Conservation (phyloP, 2,888 invertebrate genomes). For the Cosmorhoe ocellata region DNA sequence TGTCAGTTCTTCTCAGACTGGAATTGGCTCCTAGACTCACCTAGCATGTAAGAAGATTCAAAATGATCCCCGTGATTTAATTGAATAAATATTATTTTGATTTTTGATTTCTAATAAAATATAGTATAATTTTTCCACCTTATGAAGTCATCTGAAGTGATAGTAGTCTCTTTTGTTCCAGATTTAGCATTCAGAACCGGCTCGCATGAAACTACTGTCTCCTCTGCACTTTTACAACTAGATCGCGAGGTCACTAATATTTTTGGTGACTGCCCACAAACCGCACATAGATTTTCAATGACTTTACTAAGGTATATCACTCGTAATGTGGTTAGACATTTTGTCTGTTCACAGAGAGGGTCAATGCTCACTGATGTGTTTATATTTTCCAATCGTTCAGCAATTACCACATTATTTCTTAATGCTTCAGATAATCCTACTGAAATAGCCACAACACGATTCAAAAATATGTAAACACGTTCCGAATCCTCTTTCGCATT, state of each 20-base stretch:
- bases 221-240: constrained; percentile 41
- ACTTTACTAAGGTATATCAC: constrained; percentile 54
- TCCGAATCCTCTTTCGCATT: constrained; percentile 64
- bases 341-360: constrained; percentile 45
- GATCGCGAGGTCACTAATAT: constrained; percentile 70
- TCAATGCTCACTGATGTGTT: constrained; percentile 44
- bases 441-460: constrained; percentile 59
- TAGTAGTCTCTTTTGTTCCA: constrained; percentile 75
- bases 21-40: too few relatives aligned
- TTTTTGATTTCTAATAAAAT: too few relatives aligned
- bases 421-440: constrained; percentile 51
- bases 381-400: constrained; percentile 37
- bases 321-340: constrained; percentile 57
- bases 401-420: constrained; percentile 45
- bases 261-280: constrained; percentile 31
- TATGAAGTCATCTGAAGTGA: constrained; percentile 78
- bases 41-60: too few relatives aligned
- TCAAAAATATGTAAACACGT: constrained; percentile 79
- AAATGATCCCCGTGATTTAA: too few relatives aligned
- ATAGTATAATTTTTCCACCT: constrained; percentile 50
- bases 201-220: constrained; percentile 76
- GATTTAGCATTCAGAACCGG: constrained; percentile 82
- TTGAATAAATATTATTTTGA: too few relatives aligned
- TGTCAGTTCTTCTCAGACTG: too few relatives aligned
- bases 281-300: constrained; percentile 53